These are phyloP conservation scores for Rhegmatorhina hoffmannsi DNA, from an alignment of 2,113 vertebrate species.

Conservation along the genomic window DNA sequence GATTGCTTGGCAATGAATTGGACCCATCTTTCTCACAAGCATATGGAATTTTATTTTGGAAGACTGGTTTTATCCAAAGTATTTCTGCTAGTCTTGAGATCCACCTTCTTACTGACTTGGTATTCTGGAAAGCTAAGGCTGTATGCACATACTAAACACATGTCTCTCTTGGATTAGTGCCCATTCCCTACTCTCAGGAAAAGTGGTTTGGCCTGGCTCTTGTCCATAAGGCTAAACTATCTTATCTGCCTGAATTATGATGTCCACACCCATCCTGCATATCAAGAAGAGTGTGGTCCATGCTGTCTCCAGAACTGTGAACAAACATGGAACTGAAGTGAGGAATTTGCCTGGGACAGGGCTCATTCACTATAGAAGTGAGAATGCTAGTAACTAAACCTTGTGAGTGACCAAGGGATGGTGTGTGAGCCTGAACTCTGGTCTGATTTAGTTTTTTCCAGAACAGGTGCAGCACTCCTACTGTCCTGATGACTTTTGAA, in stretches of 20 bases:
- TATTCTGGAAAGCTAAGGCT: background rate
- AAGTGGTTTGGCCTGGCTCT: background rate
- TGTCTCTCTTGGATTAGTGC: background rate
- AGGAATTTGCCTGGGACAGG: background rate
- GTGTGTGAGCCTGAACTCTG: background rate
- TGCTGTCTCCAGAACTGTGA: background rate
- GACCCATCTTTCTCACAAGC: background rate
- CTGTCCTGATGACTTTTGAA: background rate
- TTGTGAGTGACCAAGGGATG: background rate
- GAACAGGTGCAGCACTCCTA: background rate
- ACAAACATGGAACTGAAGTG: background rate
- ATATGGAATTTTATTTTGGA: background rate
- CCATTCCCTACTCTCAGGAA: background rate
- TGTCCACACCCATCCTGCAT: background rate
- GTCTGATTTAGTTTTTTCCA: background rate
- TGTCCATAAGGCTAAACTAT: background rate
- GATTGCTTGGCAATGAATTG: background rate
- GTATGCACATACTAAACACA: background rate
- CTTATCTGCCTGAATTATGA: background rate
- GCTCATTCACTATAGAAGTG: background rate
- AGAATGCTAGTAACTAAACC: background rate
- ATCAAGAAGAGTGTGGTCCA: background rate
- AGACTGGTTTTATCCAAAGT: background rate
- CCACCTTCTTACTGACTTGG: background rate
- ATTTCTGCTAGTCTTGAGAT: background rate